Conservation (phyloP, 2,797 vertebrate species). For the Tapera naevia region DNA sequence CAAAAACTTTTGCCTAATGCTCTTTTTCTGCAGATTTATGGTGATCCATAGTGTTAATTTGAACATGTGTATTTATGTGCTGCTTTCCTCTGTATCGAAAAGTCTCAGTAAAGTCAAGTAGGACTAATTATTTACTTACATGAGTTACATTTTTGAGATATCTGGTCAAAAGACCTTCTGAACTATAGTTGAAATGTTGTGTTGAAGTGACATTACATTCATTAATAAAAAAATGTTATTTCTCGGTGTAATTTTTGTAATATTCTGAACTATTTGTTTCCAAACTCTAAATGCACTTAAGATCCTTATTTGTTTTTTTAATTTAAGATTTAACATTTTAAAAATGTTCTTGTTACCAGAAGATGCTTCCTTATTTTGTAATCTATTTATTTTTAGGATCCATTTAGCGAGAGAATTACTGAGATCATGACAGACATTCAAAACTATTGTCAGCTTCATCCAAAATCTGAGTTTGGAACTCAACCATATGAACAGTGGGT, state of each 20-base stretch:
- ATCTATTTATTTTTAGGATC: conserved; percentile 84
- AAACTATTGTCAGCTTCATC: conserved; percentile 77
- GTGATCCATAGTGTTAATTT: not conserved
- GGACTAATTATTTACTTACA: not conserved
- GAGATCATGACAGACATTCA: conserved; percentile 91
- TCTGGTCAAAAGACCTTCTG: not conserved
- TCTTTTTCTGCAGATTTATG: not conserved
- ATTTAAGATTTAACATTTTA: not conserved
- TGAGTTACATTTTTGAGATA: not conserved
- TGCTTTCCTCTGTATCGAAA: not conserved
- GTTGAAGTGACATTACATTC: not conserved
- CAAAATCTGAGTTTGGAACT: conserved; percentile 86
- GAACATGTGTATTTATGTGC: not conserved
- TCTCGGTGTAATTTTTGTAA: not conserved
- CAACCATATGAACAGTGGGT: conserved; percentile 95
- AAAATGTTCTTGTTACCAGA: not conserved
- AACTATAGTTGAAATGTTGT: not conserved
- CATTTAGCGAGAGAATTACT: conserved; percentile 89
- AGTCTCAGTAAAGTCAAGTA: not conserved
- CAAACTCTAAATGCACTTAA: not conserved
- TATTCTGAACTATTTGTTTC: not conserved
- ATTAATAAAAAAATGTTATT: not conserved
- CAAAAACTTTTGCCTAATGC: not conserved
- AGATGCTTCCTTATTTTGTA: not conserved
- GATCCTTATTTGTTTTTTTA: not conserved